Base-by-base conservation (phyloP, 2,888 invertebrate species). In the Cepaea hortensis region DNA sequence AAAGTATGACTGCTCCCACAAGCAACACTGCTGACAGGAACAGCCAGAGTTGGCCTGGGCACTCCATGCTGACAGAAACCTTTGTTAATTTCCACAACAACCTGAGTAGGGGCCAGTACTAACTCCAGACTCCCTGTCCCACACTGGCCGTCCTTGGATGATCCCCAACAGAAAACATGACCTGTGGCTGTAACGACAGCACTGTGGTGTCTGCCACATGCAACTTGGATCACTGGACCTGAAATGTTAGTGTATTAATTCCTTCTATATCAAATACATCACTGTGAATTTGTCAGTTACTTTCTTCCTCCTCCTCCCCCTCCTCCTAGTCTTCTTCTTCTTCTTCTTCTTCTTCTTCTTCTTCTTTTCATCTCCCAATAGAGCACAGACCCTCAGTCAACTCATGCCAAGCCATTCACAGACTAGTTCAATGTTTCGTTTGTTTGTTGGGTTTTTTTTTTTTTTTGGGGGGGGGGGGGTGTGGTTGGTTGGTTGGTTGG, bases 121-220 rank as follows among this genome's bases (percentile, higher is more conserved):
- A 84, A 87, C 46, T 85, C 89, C 20, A 87, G 73, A 70, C 87
- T 88, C 96, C 96, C 91, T 97, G 95, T 81, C 96, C 96, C 92
- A 96, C 96, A 93, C 96, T 97, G 95, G 96, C 92, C 92, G 46
- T 90, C 85, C 5, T 87, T 88, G 68, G 93, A 93, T 85, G 91
- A 91, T n/a, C 94, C 94, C 94, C 94, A 95, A 85, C 93, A 92
- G 89, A 91, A 94, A 13, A 94, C 90, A 20, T 89, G 81, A n/a
- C 94, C 94, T 84, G 90, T 87, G 23, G 88, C 87, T 62, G 90
- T 90, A 23, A 94, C 90, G n/a, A 91, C 93, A 2, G 91, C 93
- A 85, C 92, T 93, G 88, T 94, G 97, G 92, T 97, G 96, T 87
- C 96, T 95, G 11, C 98, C 98, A 86, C 97, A 96, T 6, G 87